A percentile compares a stretch with the other conserved stretches of the same genome.
These are phyloP conservation scores for Macroramphosus scolopax DNA, from an alignment of 2,797 vertebrate species.

Conservation along the genomic window DNA sequence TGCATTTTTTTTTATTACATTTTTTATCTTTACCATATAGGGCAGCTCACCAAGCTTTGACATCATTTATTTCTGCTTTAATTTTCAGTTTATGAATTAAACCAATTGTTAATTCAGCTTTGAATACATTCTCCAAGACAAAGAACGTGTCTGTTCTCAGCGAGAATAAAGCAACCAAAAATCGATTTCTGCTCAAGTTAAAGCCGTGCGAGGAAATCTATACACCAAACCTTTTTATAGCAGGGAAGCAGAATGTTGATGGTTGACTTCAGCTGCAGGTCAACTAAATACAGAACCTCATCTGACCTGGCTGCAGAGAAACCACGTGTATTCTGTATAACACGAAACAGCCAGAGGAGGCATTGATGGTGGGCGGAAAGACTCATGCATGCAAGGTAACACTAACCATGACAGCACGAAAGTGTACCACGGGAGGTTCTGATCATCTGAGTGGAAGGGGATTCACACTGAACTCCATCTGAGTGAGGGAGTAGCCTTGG, in stretches of 20 bases:
- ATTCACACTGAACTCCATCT: constrained; percentile 15
- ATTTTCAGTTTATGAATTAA: no score
- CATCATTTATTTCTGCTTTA: no score
- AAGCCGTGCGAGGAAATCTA: neutral
- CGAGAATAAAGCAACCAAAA: neutral
- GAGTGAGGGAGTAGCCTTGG: constrained; percentile 15
- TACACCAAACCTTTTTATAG: constrained; percentile 2
- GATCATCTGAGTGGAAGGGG: constrained; percentile 16
- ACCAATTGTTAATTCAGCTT: no score
- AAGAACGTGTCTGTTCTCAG: neutral
- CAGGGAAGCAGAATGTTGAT: constrained; percentile 21
- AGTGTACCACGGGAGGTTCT: constrained; percentile 17
- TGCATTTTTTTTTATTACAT: no score
- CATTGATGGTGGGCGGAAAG: constrained; percentile 14
- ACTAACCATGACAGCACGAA: constrained; percentile 14
- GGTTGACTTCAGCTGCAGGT: constrained; percentile 27
- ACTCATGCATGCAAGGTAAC: constrained; percentile 10
- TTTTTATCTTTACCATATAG: no score
- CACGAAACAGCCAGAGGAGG: constrained; percentile 32
- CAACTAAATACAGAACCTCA: constrained; percentile 38
- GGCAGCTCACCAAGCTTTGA: no score
- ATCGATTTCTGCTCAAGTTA: neutral
- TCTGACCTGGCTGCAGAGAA: constrained; percentile 54
- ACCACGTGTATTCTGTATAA: constrained; percentile 42
- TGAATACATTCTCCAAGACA: no score